Percentiles rank a stretch among this genome's conserved stretches.
These are phyloP conservation scores for Acrocephalus kingi DNA, from an alignment of 2,113 vertebrate genomes.

Conservation along the genomic window DNA sequence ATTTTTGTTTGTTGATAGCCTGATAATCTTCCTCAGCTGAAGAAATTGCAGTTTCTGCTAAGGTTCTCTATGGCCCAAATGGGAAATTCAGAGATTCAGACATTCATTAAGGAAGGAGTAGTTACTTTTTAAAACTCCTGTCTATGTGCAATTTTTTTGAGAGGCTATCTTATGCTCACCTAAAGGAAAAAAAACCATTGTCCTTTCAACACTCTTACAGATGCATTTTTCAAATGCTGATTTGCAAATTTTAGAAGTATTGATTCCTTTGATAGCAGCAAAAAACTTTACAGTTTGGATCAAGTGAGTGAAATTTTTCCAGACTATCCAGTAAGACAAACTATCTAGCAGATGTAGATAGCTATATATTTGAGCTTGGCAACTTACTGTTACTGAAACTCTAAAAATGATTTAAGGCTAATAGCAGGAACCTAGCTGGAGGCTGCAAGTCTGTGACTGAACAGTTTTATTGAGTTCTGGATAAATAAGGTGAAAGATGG, in stretches of 20 bases:
- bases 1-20: background rate
- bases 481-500: slow-evolving; percentile 35
- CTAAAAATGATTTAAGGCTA: slow-evolving; percentile 43
- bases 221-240: background rate
- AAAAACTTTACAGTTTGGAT: background rate
- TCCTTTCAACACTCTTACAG: background rate
- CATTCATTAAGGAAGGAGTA: background rate
- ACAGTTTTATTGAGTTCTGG: slow-evolving; percentile 27
- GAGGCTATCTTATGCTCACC: background rate
- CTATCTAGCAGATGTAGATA: slow-evolving; percentile 19
- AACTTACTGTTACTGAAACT: slow-evolving; percentile 9
- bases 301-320: slow-evolving; percentile 1
- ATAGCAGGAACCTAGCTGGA: slow-evolving; percentile 26
- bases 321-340: background rate
- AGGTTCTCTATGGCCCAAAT: background rate
- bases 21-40: background rate
- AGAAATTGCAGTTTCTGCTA: background rate
- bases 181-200: background rate
- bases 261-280: background rate
- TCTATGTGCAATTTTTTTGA: background rate
- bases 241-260: background rate
- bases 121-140: background rate
- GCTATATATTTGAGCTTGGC: slow-evolving; percentile 15
- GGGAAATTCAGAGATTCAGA: background rate
- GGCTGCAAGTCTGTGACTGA: slow-evolving; percentile 50